Evolutionary conservation across 1,140 invertebrate species (phyloP).

Genomic region (Caligus rogercresseyi): DNA sequence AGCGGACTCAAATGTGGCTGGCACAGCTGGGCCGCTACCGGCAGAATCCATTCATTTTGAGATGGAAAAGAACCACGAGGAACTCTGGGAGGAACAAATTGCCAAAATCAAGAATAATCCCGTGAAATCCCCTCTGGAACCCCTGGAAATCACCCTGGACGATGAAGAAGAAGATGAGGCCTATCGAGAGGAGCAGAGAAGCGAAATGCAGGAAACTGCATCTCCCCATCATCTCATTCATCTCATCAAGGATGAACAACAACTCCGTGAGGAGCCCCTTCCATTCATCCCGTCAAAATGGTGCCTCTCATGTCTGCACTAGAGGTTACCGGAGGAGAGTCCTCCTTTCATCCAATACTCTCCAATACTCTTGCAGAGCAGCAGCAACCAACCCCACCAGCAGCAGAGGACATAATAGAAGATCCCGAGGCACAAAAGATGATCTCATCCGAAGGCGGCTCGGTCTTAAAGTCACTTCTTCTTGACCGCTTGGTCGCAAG

Average conservation of each 20-base stretch:
- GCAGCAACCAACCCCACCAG: not conserved
- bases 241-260: not conserved
- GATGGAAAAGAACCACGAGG: conserved; percentile 11
- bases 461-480: conserved; percentile 1
- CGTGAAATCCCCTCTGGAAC: conserved; percentile 7
- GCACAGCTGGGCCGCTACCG: conserved; percentile 6
- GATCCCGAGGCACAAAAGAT: not conserved
- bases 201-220: not conserved
- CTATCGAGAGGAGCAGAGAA: not conserved
- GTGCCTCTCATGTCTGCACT: conserved; percentile 4
- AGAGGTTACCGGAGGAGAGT: not conserved
- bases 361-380: not conserved
- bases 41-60: not conserved
- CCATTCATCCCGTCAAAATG: not conserved
- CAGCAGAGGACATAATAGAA: not conserved
- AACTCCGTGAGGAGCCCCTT: not conserved
- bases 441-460: not conserved
- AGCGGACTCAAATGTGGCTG: conserved; percentile 17
- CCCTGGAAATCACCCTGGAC: conserved; percentile 11
- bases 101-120: conserved; percentile 6
- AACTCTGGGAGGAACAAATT: conserved; percentile 20
- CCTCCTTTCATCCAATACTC: not conserved
- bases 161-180: conserved; percentile 2
- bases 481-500: not conserved
- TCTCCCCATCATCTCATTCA: not conserved